phyloP scores from a whole-genome alignment of 35 echinoderm and acorn worm species.

The Lytechinus variegatus region DNA sequence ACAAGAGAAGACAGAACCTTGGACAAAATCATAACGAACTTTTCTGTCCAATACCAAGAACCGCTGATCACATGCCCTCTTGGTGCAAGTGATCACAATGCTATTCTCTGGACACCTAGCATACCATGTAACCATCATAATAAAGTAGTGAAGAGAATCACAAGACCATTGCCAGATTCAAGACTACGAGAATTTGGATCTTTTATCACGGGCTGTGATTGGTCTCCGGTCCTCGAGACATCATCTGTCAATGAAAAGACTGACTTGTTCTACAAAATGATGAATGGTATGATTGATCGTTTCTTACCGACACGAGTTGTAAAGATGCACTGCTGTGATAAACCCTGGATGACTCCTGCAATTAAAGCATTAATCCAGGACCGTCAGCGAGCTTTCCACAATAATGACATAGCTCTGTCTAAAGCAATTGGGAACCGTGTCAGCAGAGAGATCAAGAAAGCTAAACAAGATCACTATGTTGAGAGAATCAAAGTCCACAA shows the following conservation, averaged over 20 bases:
- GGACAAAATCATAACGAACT: conserved; percentile 56
- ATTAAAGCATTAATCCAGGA: conserved; percentile 14
- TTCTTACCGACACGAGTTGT: not conserved
- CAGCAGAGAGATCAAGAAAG: not conserved
- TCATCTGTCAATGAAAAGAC: not conserved
- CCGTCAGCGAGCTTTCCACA: not conserved
- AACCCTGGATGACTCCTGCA: conserved; percentile 26
- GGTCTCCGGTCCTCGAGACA: not conserved
- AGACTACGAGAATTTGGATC: conserved; percentile 24
- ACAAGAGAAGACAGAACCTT: conserved; percentile 48
- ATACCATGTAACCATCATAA: not conserved
- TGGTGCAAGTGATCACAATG: conserved; percentile 51
- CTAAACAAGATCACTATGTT: conserved; percentile 43
- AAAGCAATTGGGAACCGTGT: conserved; percentile 35
- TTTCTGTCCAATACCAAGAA: not conserved
- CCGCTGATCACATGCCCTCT: conserved; percentile 8
- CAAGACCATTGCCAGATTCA: conserved; percentile 38
- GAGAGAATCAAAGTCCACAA: conserved; percentile 51
- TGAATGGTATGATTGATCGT: not conserved
- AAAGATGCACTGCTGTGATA: conserved; percentile 5
- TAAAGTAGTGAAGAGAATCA: not conserved
- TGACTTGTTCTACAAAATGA: conserved; percentile 26
- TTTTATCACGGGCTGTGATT: conserved; percentile 36
- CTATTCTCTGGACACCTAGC: conserved; percentile 1
- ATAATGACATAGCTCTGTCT: not conserved